Evolutionary conservation across 2,888 invertebrate genomes (phyloP).

Genomic region (Allolobophora icterica): DNA sequence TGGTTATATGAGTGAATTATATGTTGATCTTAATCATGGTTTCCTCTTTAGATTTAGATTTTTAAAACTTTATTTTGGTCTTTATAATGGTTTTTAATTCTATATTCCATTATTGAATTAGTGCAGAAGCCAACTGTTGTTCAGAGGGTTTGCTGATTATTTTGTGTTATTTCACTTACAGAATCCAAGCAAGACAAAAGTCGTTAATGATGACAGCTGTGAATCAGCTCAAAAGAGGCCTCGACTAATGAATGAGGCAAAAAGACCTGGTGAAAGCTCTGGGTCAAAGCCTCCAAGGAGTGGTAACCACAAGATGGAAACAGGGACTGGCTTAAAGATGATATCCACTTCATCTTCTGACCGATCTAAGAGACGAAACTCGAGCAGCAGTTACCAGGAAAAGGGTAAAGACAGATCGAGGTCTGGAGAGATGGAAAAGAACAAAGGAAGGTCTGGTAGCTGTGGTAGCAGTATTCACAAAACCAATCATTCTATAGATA

Average conservation of each 20-base stretch:
- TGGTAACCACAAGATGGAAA: background rate
- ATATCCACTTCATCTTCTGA: background rate
- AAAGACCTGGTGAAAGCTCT: background rate
- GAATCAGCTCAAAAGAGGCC: background rate
- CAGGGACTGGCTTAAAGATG: background rate
- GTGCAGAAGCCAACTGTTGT: background rate
- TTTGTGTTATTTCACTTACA: background rate
- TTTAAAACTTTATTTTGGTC: background rate
- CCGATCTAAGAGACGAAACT: background rate
- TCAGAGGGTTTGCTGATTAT: background rate
- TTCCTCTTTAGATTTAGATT: too few relatives aligned
- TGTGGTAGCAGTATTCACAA: background rate
- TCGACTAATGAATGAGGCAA: background rate
- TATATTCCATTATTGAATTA: background rate
- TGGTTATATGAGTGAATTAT: too few relatives aligned
- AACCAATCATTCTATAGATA: background rate
- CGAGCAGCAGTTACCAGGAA: background rate
- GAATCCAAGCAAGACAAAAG: background rate
- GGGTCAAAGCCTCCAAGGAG: background rate
- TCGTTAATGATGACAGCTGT: background rate
- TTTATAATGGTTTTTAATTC: background rate
- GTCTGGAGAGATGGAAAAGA: background rate
- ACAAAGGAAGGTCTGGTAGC: background rate
- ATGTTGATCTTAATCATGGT: too few relatives aligned
- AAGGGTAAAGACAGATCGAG: conserved; percentile 17